Evolutionary conservation across 1,140 invertebrate genomes (phyloP), one percentile per base, ranked within the genome.

Genomic region (Hydropsyche tenuis): DNA sequence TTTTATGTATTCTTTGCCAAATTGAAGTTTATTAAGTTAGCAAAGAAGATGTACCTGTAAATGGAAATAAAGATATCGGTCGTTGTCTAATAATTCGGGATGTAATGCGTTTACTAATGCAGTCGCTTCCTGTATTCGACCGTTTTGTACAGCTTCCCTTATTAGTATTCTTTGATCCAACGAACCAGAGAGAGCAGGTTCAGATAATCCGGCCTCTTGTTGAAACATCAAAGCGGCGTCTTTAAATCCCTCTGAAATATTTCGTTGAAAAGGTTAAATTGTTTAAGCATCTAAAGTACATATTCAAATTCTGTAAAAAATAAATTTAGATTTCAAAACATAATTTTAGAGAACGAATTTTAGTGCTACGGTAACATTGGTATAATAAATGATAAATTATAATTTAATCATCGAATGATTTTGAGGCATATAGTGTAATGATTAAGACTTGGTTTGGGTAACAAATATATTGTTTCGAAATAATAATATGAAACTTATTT

Each of bases 141-240:
- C 97, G 80, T 90, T 92, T 82, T 98, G 95, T 70, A 99, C 96
- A 0, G 96, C 94, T 82, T 98, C 95, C 27, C 97, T 86, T 56
- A 99, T 98, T 80, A 93, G 90, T 79, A 99, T 98, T 78, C 97
- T 87, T 79, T 98, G 93, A 81, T 98, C 96, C 72, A 99, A 82
- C 0, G 93, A 94, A 80, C 93, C 94, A 30, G 97, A 87, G 76
- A 99, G 93, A 14, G 97, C 90, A 1, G 91, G 89, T 7, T 95
- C 93, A 56, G 91, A 90, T 0, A 98, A 88, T 9, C 96, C 96
- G 11, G 96, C 96, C 83, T 99, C 97, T 79, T 93, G 88, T 82
- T 96, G 92, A 83, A 99, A 99, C 83, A 97, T 98, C 80, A 99
- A 93, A 0, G 97, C 97, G 23, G 97, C 97, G 84, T 99, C 97